These are phyloP conservation scores for Dysidea cf. avara DNA, from an alignment of 37 sponge, comb jelly and placozoan species.

Conservation along the genomic window DNA sequence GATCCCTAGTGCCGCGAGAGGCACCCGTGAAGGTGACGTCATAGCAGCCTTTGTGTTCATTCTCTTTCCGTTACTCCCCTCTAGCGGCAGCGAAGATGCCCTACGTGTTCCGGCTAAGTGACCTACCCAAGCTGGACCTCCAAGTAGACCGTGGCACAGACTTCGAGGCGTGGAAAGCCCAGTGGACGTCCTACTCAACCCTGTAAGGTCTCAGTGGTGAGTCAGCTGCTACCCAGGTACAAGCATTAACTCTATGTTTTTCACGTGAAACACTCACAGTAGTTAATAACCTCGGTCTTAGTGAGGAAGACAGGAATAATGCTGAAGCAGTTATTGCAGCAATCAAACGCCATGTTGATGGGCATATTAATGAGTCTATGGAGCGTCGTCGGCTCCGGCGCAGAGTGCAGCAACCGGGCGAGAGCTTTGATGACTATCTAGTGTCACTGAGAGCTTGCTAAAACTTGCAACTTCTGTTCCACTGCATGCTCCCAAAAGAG, in stretches of 20 bases:
- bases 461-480: constrained; percentile 41
- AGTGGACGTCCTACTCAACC: constrained; percentile 31
- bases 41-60: too few species aligned
- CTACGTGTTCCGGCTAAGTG: constrained; percentile 26
- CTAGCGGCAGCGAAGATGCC: neutral
- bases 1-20: too few species aligned
- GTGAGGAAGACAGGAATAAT: neutral
- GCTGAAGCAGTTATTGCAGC: neutral
- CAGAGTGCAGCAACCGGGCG: constrained; percentile 20
- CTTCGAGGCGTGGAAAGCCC: constrained; percentile 39
- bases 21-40: too few species aligned
- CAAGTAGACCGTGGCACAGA: constrained; percentile 39
- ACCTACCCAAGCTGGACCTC: constrained; percentile 42
- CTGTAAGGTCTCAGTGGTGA: constrained; percentile 12
- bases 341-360: constrained; percentile 1
- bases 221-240: constrained; percentile 8
- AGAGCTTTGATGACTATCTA: constrained; percentile 26
- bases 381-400: constrained; percentile 17
- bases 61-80: too few species aligned
- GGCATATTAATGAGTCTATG: constrained; percentile 26
- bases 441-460: constrained; percentile 31
- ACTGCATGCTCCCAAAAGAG: constrained; percentile 28
- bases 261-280: constrained; percentile 30
- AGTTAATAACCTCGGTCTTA: constrained; percentile 32
- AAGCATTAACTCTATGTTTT: constrained; percentile 39